phyloP scores from a whole-genome alignment of 2,888 invertebrate species.

The Tanytarsus gracilentus region DNA sequence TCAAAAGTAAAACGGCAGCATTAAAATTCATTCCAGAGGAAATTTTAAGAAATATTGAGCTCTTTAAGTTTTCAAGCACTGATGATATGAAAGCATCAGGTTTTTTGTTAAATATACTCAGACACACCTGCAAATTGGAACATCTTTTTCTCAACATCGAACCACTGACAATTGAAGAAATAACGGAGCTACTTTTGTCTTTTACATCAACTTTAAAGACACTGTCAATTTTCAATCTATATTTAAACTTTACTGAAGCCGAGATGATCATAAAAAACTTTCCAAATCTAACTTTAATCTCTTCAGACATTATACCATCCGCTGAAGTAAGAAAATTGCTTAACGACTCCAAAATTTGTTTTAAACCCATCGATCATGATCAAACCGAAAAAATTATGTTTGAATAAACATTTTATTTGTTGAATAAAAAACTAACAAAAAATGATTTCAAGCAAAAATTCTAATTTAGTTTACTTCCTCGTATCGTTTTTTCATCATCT shows the following conservation, averaged over 20 bases:
- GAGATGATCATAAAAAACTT: constrained; percentile 12
- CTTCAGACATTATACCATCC: neutral
- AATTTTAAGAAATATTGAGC: too few species aligned
- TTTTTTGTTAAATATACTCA: neutral
- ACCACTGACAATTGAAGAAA: constrained; percentile 17
- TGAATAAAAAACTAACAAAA: neutral
- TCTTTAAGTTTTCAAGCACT: too few species aligned
- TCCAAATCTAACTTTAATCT: neutral
- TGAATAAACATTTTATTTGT: neutral
- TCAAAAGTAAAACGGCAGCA: too few species aligned
- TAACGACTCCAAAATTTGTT: neutral
- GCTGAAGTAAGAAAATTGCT: neutral
- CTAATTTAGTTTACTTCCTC: constrained; percentile 37
- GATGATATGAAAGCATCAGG: too few species aligned
- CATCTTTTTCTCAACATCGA: constrained; percentile 2
- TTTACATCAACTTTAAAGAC: neutral
- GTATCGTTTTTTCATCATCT: constrained; percentile 44
- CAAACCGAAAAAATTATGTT: neutral
- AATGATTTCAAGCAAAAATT: neutral
- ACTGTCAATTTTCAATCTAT: neutral
- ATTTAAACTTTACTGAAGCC: constrained; percentile 14
- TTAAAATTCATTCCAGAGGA: too few species aligned
- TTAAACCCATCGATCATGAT: too few species aligned
- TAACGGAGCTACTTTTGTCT: neutral
- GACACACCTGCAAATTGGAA: neutral